Evolutionary conservation across 2,797 vertebrate genomes (phyloP).

Genomic region (Darevskia mixta): DNA sequence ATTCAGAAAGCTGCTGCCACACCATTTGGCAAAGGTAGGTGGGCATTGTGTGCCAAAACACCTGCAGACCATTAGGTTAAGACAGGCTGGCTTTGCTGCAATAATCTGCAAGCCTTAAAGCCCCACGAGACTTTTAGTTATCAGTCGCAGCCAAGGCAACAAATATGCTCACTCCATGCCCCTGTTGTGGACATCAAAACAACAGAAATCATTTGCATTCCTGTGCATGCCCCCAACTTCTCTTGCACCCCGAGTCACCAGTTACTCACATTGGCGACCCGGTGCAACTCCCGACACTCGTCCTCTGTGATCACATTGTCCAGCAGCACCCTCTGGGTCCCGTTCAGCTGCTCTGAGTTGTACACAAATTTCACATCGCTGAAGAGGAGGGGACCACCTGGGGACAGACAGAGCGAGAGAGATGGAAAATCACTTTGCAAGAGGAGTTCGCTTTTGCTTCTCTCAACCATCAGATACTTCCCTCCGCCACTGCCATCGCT

Average conservation of each 20-base stretch:
- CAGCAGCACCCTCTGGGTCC: slow-evolving; percentile 92
- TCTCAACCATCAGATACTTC: too few relatives aligned
- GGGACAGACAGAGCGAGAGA: slow-evolving; percentile 32
- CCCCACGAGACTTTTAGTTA: neutral
- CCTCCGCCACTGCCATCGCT: too few relatives aligned
- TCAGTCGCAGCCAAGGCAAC: neutral
- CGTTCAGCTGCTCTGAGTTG: slow-evolving; percentile 91
- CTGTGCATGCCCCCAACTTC: fast-evolving
- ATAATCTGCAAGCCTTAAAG: too few relatives aligned
- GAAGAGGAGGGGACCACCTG: slow-evolving; percentile 91
- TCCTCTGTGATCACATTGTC: slow-evolving; percentile 90
- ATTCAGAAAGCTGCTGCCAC: too few relatives aligned
- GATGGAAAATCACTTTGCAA: neutral
- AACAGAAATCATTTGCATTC: neutral
- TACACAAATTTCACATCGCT: slow-evolving; percentile 87
- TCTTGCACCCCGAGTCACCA: fast-evolving
- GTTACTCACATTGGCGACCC: slow-evolving; percentile 88
- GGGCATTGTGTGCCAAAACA: too few relatives aligned
- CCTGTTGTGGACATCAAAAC: neutral
- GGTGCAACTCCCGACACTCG: slow-evolving; percentile 89
- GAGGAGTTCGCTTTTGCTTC: too few relatives aligned
- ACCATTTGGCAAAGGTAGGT: too few relatives aligned
- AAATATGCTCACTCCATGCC: neutral
- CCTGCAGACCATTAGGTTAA: too few relatives aligned
- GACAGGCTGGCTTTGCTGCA: too few relatives aligned